These are phyloP conservation scores for Molanna angustata DNA, from an alignment of 2,888 invertebrate species.

Conservation along the genomic window DNA sequence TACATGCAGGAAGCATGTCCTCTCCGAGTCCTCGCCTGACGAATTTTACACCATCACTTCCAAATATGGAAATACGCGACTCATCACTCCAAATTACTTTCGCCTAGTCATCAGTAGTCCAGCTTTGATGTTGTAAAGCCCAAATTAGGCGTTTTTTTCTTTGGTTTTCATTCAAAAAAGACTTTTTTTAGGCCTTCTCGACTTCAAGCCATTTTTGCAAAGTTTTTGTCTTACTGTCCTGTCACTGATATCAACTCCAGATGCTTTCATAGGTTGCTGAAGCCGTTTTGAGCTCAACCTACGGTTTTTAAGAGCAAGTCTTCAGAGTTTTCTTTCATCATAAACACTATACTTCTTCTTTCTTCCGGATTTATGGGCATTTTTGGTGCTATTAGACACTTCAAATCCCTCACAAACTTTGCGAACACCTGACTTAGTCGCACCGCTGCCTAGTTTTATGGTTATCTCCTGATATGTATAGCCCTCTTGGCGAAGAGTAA, in stretches of 20 bases:
- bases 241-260: neutral
- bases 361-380: too few relatives aligned
- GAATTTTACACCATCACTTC: neutral
- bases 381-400: too few relatives aligned
- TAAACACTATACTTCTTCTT: too few relatives aligned
- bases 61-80: neutral
- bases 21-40: neutral
- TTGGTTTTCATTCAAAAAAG: neutral
- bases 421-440: too few relatives aligned
- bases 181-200: neutral
- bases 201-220: neutral
- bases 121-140: neutral
- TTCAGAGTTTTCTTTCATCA: too few relatives aligned
- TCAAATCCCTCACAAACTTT: too few relatives aligned
- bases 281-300: too few relatives aligned
- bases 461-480: too few relatives aligned
- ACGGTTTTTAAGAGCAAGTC: too few relatives aligned
- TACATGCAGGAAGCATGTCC: neutral
- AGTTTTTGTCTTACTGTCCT: neutral
- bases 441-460: too few relatives aligned
- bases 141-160: neutral
- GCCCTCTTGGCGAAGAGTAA: too few relatives aligned
- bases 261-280: too few relatives aligned
- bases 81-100: constrained; percentile 3
- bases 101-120: neutral